phyloP scores from a whole-genome alignment of 2,888 invertebrate species.

The Leucoptera coffeella region DNA sequence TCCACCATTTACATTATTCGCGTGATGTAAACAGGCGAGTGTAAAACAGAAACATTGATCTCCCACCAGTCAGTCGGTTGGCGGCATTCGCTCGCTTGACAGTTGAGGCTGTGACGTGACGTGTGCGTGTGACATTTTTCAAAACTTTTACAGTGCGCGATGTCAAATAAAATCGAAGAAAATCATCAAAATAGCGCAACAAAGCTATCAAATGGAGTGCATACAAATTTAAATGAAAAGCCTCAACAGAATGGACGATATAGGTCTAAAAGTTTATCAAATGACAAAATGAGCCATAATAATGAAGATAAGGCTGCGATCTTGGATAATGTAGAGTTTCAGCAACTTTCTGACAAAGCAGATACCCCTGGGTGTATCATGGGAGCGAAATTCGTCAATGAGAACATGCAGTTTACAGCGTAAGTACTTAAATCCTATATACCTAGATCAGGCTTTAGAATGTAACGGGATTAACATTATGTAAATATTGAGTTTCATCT shows the following conservation, averaged over 20 bases:
- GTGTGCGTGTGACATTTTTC: neutral
- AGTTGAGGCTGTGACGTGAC: constrained; percentile 17
- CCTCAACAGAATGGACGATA: constrained; percentile 25
- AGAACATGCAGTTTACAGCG: no score
- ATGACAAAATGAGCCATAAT: constrained; percentile 42
- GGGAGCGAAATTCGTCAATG: constrained; percentile 14
- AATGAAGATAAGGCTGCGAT: constrained; percentile 41
- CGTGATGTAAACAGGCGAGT: no score
- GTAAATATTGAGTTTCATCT: no score
- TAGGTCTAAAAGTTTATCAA: constrained; percentile 41
- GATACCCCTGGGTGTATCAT: constrained; percentile 40
- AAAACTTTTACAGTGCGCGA: constrained; percentile 20
- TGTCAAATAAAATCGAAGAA: constrained; percentile 36
- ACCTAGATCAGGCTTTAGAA: neutral
- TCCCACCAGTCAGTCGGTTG: constrained; percentile 24
- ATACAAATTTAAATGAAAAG: constrained; percentile 29
- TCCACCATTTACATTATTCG: no score
- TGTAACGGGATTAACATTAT: no score
- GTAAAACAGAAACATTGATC: no score
- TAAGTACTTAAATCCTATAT: neutral
- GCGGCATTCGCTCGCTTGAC: constrained; percentile 17
- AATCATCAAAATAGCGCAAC: constrained; percentile 30
- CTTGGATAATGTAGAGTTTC: constrained; percentile 34
- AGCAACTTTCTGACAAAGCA: constrained; percentile 27
- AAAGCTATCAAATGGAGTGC: constrained; percentile 33